A percentile compares a stretch with the other conserved stretches of the same genome.
Conservation (phyloP, 2,797 vertebrate species). For the Cuniculus paca region DNA sequence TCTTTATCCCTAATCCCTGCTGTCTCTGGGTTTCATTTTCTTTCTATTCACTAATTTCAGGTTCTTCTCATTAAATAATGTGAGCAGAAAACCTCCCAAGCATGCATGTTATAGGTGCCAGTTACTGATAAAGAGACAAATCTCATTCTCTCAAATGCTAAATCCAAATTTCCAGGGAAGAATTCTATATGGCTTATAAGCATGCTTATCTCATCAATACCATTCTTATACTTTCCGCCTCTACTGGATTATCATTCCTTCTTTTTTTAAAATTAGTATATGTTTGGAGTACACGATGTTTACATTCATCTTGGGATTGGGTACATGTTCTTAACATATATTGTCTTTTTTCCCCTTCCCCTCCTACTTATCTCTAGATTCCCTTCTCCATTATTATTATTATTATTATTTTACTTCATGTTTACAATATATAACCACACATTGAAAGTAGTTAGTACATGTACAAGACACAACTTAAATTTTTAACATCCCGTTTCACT, state of each 20-base stretch:
- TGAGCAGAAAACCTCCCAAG: neutral
- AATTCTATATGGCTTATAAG: neutral
- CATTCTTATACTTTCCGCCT: neutral
- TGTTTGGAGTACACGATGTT: neutral
- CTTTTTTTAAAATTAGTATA: neutral
- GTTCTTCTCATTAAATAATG: constrained; percentile 1
- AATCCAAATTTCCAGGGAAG: constrained; percentile 2
- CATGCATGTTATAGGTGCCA: neutral
- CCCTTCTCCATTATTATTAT: neutral
- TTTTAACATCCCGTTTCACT: neutral
- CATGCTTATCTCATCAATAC: neutral
- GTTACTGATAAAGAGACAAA: neutral
- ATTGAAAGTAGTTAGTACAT: neutral
- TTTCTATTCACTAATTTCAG: neutral
- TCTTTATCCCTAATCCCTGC: neutral
- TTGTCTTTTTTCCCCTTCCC: neutral
- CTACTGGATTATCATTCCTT: neutral
- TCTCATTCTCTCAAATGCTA: neutral
- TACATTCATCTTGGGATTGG: neutral
- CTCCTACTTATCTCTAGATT: neutral
- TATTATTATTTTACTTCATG: neutral
- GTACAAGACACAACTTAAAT: neutral
- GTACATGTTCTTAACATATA: neutral
- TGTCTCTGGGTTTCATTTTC: neutral
- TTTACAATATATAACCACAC: neutral